A percentile compares a stretch with the other conserved stretches of the same genome.
Conservation (phyloP, 2,888 invertebrate species). For the Hirudinaria manillensis region DNA sequence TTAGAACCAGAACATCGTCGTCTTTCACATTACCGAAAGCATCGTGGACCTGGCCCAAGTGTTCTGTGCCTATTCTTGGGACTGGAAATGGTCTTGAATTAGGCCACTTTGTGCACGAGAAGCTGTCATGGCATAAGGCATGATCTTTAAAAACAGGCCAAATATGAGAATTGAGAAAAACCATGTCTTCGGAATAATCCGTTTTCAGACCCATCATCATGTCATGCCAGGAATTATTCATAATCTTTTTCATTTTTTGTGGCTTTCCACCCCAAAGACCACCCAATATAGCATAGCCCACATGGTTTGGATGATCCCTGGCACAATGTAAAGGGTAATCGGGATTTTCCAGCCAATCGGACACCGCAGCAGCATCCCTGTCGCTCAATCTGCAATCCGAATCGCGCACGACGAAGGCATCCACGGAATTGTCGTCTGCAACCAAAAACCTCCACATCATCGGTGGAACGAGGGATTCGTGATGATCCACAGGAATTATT, state of each 20-base stretch:
- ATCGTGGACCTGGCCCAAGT: constrained; percentile 37
- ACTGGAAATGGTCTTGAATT: constrained; percentile 34
- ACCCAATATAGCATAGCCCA: constrained; percentile 28
- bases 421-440: constrained; percentile 33
- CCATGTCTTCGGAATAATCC: constrained; percentile 35
- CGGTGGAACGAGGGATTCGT: constrained; percentile 26
- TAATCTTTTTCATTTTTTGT: constrained; percentile 23
- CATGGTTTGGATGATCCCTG: constrained; percentile 37
- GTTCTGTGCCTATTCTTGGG: constrained; percentile 34
- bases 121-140: constrained; percentile 37
- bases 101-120: constrained; percentile 35
- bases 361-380: constrained; percentile 33
- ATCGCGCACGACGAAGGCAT: constrained; percentile 36
- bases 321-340: constrained; percentile 34
- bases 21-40: constrained; percentile 36
- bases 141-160: constrained; percentile 34
- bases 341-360: constrained; percentile 33
- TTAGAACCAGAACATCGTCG: constrained; percentile 32
- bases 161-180: constrained; percentile 33
- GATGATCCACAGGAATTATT: constrained; percentile 32
- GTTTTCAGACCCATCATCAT: constrained; percentile 35
- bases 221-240: constrained; percentile 29
- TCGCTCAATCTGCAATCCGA: constrained; percentile 32
- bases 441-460: constrained; percentile 37
- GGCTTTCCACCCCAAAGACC: constrained; percentile 38